Evolutionary conservation across 2,888 invertebrate genomes (phyloP).

Genomic region (Parthenolecanium corni): DNA sequence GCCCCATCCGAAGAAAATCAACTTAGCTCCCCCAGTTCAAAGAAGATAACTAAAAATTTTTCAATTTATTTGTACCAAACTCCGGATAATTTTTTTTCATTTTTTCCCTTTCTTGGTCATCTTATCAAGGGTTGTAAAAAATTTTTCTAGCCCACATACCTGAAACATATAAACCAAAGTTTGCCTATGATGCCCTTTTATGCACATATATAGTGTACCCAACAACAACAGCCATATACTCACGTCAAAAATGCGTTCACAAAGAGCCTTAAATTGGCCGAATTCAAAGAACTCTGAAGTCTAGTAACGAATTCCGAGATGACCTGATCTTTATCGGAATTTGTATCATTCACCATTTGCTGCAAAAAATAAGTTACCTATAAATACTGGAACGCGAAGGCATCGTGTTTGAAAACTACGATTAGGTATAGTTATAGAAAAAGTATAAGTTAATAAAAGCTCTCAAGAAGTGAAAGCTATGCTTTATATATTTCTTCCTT

Average conservation of each 20-base stretch:
- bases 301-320: constrained; percentile 64
- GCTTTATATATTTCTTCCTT: background rate
- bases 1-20: too few relatives aligned
- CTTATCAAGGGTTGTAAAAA: too few relatives aligned
- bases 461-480: background rate
- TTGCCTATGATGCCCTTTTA: background rate
- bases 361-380: constrained; percentile 34
- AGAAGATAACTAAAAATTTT: too few relatives aligned
- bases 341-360: constrained; percentile 49
- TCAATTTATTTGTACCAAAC: too few relatives aligned
- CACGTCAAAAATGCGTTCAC: constrained; percentile 73
- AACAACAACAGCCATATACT: constrained; percentile 39
- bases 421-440: background rate
- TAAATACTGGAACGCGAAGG: background rate
- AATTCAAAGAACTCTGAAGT: constrained; percentile 58
- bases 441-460: background rate
- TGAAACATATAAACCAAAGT: too few relatives aligned
- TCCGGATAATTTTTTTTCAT: too few relatives aligned
- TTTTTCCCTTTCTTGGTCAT: too few relatives aligned
- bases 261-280: constrained; percentile 67
- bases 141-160: too few relatives aligned
- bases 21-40: too few relatives aligned
- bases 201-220: background rate
- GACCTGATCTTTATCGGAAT: constrained; percentile 58
- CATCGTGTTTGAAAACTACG: background rate